Evolutionary conservation across 2,113 vertebrate genomes (phyloP).

Genomic region (Sturnira hondurensis): DNA sequence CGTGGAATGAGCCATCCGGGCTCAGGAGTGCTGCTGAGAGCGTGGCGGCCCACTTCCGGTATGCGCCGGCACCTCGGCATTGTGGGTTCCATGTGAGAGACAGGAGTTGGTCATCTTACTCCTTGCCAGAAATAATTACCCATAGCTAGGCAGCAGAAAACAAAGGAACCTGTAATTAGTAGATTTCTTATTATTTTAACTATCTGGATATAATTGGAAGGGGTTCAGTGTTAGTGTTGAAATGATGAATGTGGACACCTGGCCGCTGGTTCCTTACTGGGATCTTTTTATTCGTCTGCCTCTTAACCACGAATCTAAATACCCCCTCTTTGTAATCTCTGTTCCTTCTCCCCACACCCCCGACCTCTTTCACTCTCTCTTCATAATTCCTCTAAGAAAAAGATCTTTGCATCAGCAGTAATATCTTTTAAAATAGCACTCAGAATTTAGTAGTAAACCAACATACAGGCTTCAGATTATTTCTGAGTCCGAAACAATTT

Average conservation of each 20-base stretch:
- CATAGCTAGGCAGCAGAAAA: slow-evolving; percentile 33
- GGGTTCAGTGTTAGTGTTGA: slow-evolving; percentile 19
- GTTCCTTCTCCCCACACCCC: slow-evolving; percentile 5
- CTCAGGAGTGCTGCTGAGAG: background rate
- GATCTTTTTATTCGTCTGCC: slow-evolving; percentile 65
- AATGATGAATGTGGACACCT: background rate
- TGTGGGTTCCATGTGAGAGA: background rate
- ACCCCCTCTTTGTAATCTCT: slow-evolving; percentile 26
- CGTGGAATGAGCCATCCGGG: background rate
- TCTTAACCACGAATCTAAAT: slow-evolving; percentile 56
- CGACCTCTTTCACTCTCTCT: slow-evolving; percentile 26
- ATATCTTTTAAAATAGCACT: slow-evolving; percentile 68
- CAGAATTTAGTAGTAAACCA: slow-evolving; percentile 68
- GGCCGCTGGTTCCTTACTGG: slow-evolving; percentile 41
- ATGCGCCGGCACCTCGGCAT: background rate
- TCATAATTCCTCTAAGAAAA: slow-evolving; percentile 56
- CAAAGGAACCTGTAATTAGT: background rate
- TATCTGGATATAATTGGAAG: slow-evolving; percentile 43
- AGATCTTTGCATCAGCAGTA: slow-evolving; percentile 70
- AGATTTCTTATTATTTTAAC: slow-evolving; percentile 49
- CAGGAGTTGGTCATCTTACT: background rate
- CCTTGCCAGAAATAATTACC: slow-evolving; percentile 26
- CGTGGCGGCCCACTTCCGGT: background rate
- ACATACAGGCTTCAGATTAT: slow-evolving; percentile 47
- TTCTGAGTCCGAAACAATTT: slow-evolving; percentile 68